These are phyloP conservation scores for Stenchaetothrips biformis DNA, from an alignment of 2,888 invertebrate genomes.

Conservation along the genomic window DNA sequence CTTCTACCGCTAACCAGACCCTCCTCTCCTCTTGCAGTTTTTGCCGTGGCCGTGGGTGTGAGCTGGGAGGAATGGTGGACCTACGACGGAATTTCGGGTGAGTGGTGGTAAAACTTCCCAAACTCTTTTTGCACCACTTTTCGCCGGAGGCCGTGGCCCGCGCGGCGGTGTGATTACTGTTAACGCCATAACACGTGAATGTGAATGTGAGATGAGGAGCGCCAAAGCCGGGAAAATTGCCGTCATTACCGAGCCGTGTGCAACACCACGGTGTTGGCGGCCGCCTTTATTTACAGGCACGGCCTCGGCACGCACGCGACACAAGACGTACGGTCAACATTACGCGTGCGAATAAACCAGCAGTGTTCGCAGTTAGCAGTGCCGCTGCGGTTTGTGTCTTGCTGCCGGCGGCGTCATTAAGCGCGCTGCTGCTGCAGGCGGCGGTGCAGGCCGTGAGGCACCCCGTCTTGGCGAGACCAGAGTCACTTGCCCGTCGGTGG, in stretches of 20 bases:
- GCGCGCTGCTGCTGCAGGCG: too few species aligned
- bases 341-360: too few species aligned
- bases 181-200: conserved; percentile 11
- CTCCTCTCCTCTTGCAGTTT: conserved; percentile 40
- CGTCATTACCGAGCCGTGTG: not conserved
- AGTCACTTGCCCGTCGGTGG: too few species aligned
- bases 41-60: conserved; percentile 68
- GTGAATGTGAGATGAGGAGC: conserved; percentile 11
- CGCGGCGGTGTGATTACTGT: not conserved
- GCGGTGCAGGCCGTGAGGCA: too few species aligned
- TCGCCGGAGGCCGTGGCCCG: not conserved
- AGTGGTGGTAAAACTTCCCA: conserved; percentile 44
- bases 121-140: not conserved
- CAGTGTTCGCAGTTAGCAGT: not conserved
- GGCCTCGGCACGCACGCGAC: not conserved
- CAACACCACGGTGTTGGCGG: not conserved
- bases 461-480: too few species aligned
- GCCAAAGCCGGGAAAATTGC: not conserved
- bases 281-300: not conserved
- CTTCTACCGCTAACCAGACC: not conserved
- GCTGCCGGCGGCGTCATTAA: too few species aligned
- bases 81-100: conserved; percentile 91
- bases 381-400: too few species aligned
- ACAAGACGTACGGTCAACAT: not conserved
- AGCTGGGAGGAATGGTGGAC: conserved; percentile 97